phyloP scores from a whole-genome alignment of 2,113 vertebrate genomes.

The Myxocyprinus asiaticus region DNA sequence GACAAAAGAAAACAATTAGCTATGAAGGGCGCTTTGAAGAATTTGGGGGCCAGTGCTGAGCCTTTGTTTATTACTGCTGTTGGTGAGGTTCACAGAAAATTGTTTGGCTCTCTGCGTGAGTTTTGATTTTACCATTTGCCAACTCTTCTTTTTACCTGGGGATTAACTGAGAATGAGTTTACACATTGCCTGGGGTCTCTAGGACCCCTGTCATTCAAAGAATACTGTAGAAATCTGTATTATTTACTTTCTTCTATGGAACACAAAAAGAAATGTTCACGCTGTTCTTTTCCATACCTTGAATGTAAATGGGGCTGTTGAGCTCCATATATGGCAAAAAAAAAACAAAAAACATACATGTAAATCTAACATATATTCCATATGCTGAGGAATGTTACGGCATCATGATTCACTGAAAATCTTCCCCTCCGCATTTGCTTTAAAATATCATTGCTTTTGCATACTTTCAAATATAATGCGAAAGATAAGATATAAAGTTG shows the following conservation, averaged over 20 bases:
- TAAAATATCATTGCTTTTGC: no score
- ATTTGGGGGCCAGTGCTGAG: slow-evolving; percentile 28
- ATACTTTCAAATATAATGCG: no score
- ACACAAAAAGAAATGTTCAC: no score
- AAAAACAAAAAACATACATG: no score
- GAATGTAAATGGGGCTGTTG: no score
- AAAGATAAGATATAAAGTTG: no score
- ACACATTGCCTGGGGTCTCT: neutral
- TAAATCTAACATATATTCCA: no score
- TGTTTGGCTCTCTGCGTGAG: slow-evolving; percentile 40
- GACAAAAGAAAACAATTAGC: slow-evolving; percentile 66
- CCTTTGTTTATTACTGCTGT: slow-evolving; percentile 51
- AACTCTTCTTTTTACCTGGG: neutral
- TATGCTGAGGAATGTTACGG: no score
- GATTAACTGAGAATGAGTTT: slow-evolving; percentile 4
- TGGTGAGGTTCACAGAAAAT: slow-evolving; percentile 40
- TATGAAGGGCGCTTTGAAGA: slow-evolving; percentile 56
- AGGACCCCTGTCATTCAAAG: neutral
- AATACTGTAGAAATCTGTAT: neutral
- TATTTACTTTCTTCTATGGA: neutral
- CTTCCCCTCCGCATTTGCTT: no score
- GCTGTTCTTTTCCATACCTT: no score
- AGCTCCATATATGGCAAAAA: no score
- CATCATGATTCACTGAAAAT: no score
- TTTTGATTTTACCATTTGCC: slow-evolving; percentile 9